These are phyloP conservation scores for Drosophila atripex DNA, from an alignment of 2,888 invertebrate genomes.

Conservation along the genomic window DNA sequence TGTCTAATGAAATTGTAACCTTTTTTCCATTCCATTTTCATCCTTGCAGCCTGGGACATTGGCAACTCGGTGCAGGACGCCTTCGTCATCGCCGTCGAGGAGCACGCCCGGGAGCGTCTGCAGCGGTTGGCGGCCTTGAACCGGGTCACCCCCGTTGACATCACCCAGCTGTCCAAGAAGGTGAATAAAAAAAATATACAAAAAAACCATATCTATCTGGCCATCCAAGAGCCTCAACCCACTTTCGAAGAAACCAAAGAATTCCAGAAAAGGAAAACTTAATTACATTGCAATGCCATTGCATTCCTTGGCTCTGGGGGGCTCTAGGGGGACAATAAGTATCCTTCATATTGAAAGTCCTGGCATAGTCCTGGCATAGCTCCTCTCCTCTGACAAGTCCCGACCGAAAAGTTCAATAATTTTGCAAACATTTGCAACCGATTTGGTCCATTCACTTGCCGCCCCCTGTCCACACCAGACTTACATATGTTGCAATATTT, in stretches of 20 bases:
- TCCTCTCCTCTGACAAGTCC: background rate
- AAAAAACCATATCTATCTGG: no score
- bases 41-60: constrained; percentile 90
- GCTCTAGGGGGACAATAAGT: no score
- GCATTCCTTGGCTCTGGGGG: no score
- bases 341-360: no score
- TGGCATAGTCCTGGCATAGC: no score
- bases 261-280: background rate
- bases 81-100: constrained; percentile 98
- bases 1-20: no score
- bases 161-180: constrained; percentile 95
- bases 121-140: constrained; percentile 96
- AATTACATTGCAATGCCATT: no score
- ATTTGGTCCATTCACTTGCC: background rate
- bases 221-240: no score
- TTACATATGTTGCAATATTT: constrained; percentile 2
- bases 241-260: background rate
- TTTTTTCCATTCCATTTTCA: background rate
- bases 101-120: constrained; percentile 95
- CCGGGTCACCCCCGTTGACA: constrained; percentile 96
- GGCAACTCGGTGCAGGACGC: constrained; percentile 97
- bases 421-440: background rate
- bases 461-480: background rate
- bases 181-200: constrained; percentile 83
- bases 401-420: background rate